A percentile compares a stretch with the other conserved stretches of the same genome.
Conservation (phyloP, 2,888 invertebrate species). For the Drosophila algonquin region DNA sequence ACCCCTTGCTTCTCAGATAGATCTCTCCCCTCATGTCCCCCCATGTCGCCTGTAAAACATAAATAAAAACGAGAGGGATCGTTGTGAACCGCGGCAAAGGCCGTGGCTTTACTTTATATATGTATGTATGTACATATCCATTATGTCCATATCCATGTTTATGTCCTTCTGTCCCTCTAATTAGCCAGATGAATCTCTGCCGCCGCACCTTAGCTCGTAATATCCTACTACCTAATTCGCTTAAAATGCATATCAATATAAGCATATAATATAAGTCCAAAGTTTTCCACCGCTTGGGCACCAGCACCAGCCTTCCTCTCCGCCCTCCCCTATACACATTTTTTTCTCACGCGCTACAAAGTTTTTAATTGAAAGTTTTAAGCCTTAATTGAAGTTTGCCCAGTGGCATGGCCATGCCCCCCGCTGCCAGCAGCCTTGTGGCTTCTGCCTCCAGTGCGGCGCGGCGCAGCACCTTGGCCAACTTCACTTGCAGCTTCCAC, state of each 20-base stretch:
- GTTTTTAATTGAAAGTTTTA: constrained; percentile 76
- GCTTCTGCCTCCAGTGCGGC: constrained; percentile 20
- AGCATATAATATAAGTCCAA: constrained; percentile 8
- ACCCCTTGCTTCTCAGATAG: neutral
- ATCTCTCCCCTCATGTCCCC: too few species aligned
- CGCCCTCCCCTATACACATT: too few species aligned
- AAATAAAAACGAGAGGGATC: too few species aligned
- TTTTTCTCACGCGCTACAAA: constrained; percentile 54
- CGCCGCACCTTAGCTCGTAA: neutral
- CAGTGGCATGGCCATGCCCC: constrained; percentile 47
- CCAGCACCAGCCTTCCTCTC: neutral
- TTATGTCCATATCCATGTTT: neutral
- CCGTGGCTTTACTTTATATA: too few species aligned
- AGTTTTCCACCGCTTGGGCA: neutral
- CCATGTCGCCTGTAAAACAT: neutral
- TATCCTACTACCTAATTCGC: constrained; percentile 7
- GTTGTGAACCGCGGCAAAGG: too few species aligned
- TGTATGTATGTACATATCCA: too few species aligned
- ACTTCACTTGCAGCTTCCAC: constrained; percentile 11
- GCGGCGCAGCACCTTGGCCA: constrained; percentile 39
- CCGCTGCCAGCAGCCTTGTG: constrained; percentile 56
- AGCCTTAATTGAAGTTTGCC: constrained; percentile 75
- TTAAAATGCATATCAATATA: constrained; percentile 12
- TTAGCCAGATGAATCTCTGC: neutral
- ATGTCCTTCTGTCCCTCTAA: constrained; percentile 3